Evolutionary conservation across 2,797 vertebrate species (phyloP).

Genomic region (Remorina albescens): DNA sequence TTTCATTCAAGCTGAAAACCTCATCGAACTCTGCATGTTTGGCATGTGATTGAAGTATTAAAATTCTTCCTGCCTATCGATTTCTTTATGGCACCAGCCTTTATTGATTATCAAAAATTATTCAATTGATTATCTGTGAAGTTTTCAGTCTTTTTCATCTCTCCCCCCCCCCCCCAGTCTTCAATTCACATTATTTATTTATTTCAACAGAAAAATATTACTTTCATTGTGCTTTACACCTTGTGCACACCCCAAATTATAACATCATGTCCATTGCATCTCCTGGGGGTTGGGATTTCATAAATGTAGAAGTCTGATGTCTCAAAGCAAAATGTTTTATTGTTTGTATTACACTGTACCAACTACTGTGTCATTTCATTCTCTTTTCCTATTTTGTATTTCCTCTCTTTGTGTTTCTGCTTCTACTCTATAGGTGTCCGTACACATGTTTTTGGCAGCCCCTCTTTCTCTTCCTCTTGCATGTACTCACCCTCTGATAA

Average conservation of each 20-base stretch:
- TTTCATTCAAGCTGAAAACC: constrained; percentile 63
- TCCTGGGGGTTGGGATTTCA: constrained; percentile 58
- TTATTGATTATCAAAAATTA: background rate
- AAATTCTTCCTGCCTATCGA: background rate
- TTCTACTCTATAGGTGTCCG: constrained; percentile 82
- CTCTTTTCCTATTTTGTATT: constrained; percentile 50
- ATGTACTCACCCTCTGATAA: constrained; percentile 82
- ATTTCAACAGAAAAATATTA: background rate
- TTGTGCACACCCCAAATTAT: background rate
- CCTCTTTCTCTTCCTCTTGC: constrained; percentile 85
- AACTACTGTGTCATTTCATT: constrained; percentile 65
- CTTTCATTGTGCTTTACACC: background rate
- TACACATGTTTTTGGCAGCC: constrained; percentile 84
- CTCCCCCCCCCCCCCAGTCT: too few species aligned
- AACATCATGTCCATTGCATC: background rate
- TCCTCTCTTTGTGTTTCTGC: constrained; percentile 60
- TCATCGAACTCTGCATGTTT: constrained; percentile 46
- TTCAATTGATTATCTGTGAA: constrained; percentile 36
- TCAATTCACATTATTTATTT: too few species aligned
- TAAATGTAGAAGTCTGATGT: constrained; percentile 14
- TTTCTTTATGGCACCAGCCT: background rate
- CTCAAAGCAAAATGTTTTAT: constrained; percentile 27
- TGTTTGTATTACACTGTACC: constrained; percentile 33
- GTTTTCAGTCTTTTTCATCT: constrained; percentile 72
- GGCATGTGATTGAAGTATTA: background rate